These are phyloP conservation scores for Carcharodon carcharias DNA, from an alignment of 2,797 vertebrate genomes.

Conservation along the genomic window DNA sequence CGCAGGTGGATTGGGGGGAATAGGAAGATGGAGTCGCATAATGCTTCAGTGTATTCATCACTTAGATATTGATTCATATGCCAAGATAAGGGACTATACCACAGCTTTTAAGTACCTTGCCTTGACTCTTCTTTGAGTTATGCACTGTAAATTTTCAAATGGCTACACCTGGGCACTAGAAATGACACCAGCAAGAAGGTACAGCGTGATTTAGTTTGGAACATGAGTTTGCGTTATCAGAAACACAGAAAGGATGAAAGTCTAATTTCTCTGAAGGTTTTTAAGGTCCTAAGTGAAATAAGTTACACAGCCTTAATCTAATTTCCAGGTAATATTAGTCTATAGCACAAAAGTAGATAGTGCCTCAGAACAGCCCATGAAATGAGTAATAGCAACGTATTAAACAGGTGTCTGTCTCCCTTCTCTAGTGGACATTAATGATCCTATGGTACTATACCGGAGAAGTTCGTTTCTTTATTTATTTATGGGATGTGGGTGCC, in stretches of 20 bases:
- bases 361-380: not conserved
- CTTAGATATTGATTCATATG: not conserved
- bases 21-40: not conserved
- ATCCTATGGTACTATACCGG: not conserved
- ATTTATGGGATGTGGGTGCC: too few relatives aligned
- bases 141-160: not conserved
- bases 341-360: not conserved
- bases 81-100: not conserved
- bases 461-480: too few relatives aligned
- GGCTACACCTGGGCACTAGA: not conserved
- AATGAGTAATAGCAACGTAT: not conserved
- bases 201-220: not conserved
- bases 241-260: not conserved
- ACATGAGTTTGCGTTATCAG: not conserved
- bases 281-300: not conserved
- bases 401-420: not conserved
- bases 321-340: not conserved
- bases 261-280: not conserved
- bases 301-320: not conserved
- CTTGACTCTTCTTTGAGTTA: not conserved
- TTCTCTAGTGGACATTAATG: not conserved
- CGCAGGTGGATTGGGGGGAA: not conserved
- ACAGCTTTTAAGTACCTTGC: not conserved
- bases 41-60: not conserved
- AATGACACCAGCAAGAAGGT: not conserved